Conservation (phyloP, 2,113 vertebrate species). For the Charina bottae region DNA sequence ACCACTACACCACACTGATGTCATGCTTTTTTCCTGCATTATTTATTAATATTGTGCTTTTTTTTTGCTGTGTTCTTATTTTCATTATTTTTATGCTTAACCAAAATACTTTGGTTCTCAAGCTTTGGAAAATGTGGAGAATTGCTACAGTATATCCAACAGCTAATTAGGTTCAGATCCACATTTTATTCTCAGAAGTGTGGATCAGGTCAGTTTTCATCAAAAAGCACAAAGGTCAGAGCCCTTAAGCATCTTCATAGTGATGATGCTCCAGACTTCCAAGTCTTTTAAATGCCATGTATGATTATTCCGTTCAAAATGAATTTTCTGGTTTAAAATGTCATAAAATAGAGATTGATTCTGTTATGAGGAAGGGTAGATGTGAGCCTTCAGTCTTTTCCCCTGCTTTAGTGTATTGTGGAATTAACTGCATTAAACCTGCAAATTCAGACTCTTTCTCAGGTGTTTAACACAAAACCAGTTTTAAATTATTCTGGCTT, state of each 20-base stretch:
- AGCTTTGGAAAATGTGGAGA: background rate
- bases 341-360: conserved; percentile 61
- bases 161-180: background rate
- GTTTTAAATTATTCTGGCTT: conserved; percentile 35
- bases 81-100: background rate
- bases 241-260: background rate
- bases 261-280: background rate
- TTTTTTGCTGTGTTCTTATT: background rate
- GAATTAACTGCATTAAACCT: conserved; percentile 51
- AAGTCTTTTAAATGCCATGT: background rate
- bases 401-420: conserved; percentile 39
- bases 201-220: conserved; percentile 6
- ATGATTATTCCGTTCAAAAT: background rate
- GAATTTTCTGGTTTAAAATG: background rate
- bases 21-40: background rate
- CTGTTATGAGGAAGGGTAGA: conserved; percentile 46
- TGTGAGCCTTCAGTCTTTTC: conserved; percentile 51
- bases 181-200: background rate
- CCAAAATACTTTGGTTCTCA: background rate
- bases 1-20: background rate
- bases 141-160: background rate
- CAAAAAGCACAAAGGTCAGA: background rate
- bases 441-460: conserved; percentile 40
- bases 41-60: background rate
- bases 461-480: conserved; percentile 44